Evolutionary conservation across 37 sponge, comb jelly and placozoan species (phyloP), one percentile per base, ranked within the genome.

Genomic region (Axinella damicornis): DNA sequence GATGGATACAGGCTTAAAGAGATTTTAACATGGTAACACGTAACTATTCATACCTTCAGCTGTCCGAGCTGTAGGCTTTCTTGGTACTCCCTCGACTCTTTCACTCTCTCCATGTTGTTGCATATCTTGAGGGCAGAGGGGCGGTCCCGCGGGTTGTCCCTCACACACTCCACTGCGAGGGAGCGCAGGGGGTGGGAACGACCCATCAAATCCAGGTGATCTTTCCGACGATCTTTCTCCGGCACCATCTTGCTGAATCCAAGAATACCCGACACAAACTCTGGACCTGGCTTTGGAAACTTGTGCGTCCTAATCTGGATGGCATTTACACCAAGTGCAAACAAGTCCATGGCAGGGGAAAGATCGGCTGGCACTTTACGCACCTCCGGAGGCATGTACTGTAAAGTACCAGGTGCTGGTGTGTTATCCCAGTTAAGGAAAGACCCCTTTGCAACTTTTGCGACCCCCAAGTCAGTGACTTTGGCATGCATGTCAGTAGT

Each of bases 381-480:
- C 0, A 78, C 87, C 37, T 87, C 87, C 32, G 87, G 87, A 33
- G 87, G 71, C 87, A 87, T 87, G 57, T 87, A 87, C 25, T 31
- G 65, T 2, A 87, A 39, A 12, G 78, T 87, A 15, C 87, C 87
- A 11, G 87, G 87, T 18, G 79, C 78, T n/a, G 79, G 87, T 52
- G 87, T 87, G 63, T 78, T 37, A 62, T 65, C 79, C 59, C 79
- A 71, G n/a, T 56, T 71, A 28, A 78, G 38, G 46, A 71, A 78
- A 19, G 78, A 78, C 2, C 72, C 70, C 40, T 77, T 70, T 46
- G 79, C 87, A 40, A 87, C 59, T 39, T 87, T 87, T 18, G 87
- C 77, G 2, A 87, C 79, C 20, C 87, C 87, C 14, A 87, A 46
- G 40, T 87, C 87, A 27, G 87, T 87, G 74, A 88, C 38, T 52